Conservation (phyloP, 2,113 vertebrate species). For the Elachura formosa region DNA sequence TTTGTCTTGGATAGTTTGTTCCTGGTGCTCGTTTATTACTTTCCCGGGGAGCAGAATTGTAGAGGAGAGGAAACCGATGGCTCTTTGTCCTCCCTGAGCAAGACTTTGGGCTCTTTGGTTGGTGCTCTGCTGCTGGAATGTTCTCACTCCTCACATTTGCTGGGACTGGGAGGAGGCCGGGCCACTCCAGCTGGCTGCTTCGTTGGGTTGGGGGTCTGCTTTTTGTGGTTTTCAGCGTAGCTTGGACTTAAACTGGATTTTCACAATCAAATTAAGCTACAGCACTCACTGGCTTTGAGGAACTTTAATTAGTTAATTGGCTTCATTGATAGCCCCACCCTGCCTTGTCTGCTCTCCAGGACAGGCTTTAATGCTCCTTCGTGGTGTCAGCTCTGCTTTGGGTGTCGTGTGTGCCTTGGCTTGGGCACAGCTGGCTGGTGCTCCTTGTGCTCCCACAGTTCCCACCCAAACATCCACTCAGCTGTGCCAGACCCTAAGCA, state of each 20-base stretch:
- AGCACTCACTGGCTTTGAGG: neutral
- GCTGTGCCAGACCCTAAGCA: neutral
- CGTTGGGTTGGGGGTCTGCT: neutral
- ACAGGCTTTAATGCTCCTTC: neutral
- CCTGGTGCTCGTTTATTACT: neutral
- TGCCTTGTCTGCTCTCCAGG: neutral
- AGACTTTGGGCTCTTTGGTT: neutral
- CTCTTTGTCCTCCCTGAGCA: neutral
- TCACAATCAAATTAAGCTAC: neutral
- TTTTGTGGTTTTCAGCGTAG: neutral
- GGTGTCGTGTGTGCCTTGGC: rapidly evolving
- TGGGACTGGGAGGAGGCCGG: neutral
- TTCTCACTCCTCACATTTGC: neutral
- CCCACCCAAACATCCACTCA: neutral
- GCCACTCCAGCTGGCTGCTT: neutral
- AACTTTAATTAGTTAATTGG: conserved; percentile 13
- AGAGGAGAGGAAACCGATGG: neutral
- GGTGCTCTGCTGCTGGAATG: neutral
- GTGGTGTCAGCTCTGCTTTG: neutral
- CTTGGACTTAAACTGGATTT: neutral
- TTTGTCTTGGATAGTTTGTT: neutral
- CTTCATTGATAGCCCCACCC: neutral
- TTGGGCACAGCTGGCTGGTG: neutral
- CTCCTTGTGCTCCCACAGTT: neutral
- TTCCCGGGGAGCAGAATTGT: neutral